Percentiles rank a stretch among this genome's conserved stretches.
Conservation (phyloP, 2,113 vertebrate species). For the Phalacrocorax carbo region DNA sequence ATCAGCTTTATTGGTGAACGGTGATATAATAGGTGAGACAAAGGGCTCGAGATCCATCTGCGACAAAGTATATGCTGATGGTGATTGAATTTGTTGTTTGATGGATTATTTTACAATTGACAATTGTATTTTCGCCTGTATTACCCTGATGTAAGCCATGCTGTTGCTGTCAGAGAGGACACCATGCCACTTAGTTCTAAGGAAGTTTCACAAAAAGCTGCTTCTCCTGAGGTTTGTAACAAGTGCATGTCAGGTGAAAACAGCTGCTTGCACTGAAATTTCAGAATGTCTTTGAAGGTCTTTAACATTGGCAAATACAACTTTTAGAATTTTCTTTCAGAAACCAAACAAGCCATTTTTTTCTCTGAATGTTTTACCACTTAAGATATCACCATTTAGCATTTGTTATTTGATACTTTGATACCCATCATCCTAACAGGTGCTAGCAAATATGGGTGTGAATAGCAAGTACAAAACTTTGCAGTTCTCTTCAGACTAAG, state of each 20-base stretch:
- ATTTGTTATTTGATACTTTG: not conserved
- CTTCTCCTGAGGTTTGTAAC: not conserved
- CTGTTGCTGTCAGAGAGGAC: not conserved
- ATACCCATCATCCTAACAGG: not conserved
- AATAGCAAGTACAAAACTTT: not conserved
- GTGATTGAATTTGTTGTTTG: not conserved
- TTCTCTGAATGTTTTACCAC: not conserved
- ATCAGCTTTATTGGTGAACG: not conserved
- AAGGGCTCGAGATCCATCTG: not conserved
- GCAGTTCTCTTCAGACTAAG: not conserved
- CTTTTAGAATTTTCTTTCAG: not conserved
- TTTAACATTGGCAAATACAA: not conserved
- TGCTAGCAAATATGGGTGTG: not conserved
- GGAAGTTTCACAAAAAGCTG: not conserved
- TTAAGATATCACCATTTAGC: not conserved
- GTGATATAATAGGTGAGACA: not conserved
- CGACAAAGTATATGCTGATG: not conserved
- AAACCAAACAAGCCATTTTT: not conserved
- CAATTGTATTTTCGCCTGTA: not conserved
- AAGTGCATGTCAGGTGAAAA: not conserved
- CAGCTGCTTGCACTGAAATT: not conserved
- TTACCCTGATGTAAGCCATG: not conserved
- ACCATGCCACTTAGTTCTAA: not conserved
- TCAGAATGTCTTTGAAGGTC: not conserved
- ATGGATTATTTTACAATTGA: not conserved